Percentiles rank a stretch among this genome's conserved stretches.
Evolutionary conservation across 2,113 vertebrate species (phyloP).

Genomic region (Podilymbus podiceps): DNA sequence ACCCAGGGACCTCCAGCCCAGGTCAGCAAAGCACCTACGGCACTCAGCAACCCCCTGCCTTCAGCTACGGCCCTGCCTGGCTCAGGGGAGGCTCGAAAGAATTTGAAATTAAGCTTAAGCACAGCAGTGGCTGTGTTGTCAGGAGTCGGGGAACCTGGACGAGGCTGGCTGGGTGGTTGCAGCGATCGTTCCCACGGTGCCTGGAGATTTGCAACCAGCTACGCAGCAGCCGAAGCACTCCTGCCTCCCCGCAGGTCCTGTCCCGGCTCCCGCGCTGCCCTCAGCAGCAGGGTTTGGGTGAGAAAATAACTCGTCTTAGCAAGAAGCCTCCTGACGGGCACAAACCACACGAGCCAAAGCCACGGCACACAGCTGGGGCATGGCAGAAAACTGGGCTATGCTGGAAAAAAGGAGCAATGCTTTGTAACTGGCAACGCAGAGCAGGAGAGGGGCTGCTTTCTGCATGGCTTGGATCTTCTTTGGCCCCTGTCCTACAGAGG

Average conservation of each 20-base stretch:
- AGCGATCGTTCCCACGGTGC: neutral
- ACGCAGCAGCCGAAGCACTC: neutral
- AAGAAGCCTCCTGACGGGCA: neutral
- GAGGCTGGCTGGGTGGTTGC: neutral
- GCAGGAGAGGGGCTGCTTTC: neutral
- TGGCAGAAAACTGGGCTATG: neutral
- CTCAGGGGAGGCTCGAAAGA: neutral
- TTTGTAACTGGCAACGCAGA: fast-evolving
- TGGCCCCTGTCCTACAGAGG: neutral
- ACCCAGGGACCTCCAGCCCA: neutral
- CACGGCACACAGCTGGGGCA: neutral
- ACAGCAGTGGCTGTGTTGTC: neutral
- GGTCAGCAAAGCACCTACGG: neutral
- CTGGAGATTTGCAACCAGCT: neutral
- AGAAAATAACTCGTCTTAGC: neutral
- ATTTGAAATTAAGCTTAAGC: neutral
- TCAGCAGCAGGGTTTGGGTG: neutral
- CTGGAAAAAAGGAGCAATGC: neutral
- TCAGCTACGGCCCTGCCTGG: neutral
- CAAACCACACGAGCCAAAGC: neutral
- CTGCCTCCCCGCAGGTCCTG: neutral
- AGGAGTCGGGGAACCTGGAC: neutral
- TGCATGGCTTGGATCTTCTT: neutral
- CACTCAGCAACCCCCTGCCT: neutral
- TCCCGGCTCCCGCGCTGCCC: neutral